Evolutionary conservation across 2,888 invertebrate species (phyloP).

Genomic region (Ischnura elegans): DNA sequence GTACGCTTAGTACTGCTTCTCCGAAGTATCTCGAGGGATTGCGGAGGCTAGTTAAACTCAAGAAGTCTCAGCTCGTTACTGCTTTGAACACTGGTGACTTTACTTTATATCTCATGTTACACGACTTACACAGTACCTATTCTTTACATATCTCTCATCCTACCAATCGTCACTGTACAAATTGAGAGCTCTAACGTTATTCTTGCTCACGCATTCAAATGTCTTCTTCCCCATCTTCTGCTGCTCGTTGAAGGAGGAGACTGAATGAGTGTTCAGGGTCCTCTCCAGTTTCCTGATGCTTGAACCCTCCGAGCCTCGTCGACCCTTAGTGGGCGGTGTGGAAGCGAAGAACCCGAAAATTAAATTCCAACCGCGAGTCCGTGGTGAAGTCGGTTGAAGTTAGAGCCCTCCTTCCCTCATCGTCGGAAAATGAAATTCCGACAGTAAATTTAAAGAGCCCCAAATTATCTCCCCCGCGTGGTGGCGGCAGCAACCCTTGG

Average conservation of each 20-base stretch:
- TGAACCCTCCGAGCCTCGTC: background rate
- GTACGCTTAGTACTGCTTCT: too few species aligned
- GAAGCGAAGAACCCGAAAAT: background rate
- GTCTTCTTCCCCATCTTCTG: background rate
- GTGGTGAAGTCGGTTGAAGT: background rate
- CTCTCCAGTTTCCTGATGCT: background rate
- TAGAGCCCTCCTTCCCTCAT: too few species aligned
- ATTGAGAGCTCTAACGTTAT: too few species aligned
- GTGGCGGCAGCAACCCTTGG: background rate
- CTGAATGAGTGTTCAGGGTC: background rate
- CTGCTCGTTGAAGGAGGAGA: background rate
- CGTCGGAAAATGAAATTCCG: slow-evolving; percentile 17
- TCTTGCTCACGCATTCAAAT: background rate
- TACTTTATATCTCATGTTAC: too few species aligned
- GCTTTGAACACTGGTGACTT: too few species aligned
- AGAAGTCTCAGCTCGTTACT: too few species aligned
- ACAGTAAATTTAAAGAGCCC: slow-evolving; percentile 22
- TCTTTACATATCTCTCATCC: too few species aligned
- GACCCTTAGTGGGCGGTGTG: background rate
- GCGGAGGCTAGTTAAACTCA: too few species aligned
- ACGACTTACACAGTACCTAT: too few species aligned
- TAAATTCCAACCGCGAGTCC: slow-evolving; percentile 27
- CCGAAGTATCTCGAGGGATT: too few species aligned
- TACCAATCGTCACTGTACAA: too few species aligned
- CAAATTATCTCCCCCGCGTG: background rate